Base-by-base conservation (phyloP, 2,797 vertebrate genomes). In the Pseudomugil tenellus region DNA sequence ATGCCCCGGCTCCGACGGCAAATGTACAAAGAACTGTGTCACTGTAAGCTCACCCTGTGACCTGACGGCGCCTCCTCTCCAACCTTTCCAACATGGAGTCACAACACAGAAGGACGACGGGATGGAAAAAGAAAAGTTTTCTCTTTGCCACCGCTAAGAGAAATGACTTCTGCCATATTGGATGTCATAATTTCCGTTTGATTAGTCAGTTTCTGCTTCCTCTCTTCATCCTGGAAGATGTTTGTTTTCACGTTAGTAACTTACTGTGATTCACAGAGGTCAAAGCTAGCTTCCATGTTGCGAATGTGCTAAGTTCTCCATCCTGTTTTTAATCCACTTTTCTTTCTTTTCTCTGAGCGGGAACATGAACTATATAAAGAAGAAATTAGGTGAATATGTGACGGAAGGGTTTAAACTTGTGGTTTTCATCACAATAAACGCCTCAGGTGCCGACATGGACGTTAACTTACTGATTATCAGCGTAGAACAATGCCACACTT, bases 21-120 rank as follows among this genome's bases (percentile, higher is more conserved):
- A 78, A 98, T 98, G 95, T 98, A 98, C 94, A 97, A 97, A 94
- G 97, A 98, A 95, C 95, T 98, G 59, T 98, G 97, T 92, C 95
- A 96, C 92, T 96, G 96, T 94, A 96, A 96, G 90, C 95, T 97
- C 76, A 94, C 89, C 68, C 94, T 96, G 94, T 97, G 95, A 96
- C 90, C 77, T 57, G 1, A 4, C 49, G 6, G 13, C 3, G 34
- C 14, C 59, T 55, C 21, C 25, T 23, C 68, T 43, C 21, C 3
- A 19, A 39, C 37, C 63, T 48, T 13, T 29, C 55, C 58, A n/a
- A 56, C 74, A 79, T 37, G 65, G 74, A 70, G 55, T 60, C 73
- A 78, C 76, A 63, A 82, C 53, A 43, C 29, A 69, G 77, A 46
- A 58, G 73, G 71, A 51, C 8, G 39, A 82, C 53, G 58, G 77